Percentiles rank a stretch among this genome's conserved stretches.
phyloP scores from a whole-genome alignment of 2,797 vertebrate genomes.

The Distichodus sexfasciatus region DNA sequence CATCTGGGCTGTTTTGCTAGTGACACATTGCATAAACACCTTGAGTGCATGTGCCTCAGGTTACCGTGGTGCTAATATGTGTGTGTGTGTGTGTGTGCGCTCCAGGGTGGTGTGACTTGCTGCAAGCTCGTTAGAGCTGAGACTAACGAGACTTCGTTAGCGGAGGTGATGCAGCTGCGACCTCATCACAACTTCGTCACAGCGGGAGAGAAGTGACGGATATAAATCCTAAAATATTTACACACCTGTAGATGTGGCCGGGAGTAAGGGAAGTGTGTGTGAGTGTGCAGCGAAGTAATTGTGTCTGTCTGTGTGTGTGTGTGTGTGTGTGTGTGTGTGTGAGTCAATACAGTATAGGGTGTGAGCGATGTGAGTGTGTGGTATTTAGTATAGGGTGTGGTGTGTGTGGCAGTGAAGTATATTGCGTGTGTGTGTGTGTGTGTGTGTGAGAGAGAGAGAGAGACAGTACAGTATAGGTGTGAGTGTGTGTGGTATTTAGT shows the following conservation, averaged over 20 bases:
- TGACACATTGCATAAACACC: too few relatives aligned
- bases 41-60: too few relatives aligned
- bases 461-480: too few relatives aligned
- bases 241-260: not conserved
- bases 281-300: not conserved
- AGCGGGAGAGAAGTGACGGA: not conserved
- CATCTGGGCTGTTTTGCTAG: too few relatives aligned
- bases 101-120: not conserved
- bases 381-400: not conserved
- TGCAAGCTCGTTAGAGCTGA: conserved; percentile 5
- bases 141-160: conserved; percentile 17
- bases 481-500: too few relatives aligned
- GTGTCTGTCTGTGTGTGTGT: too few relatives aligned
- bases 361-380: not conserved
- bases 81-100: not conserved
- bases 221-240: too few relatives aligned
- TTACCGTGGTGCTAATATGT: not conserved
- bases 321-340: too few relatives aligned
- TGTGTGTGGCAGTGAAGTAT: too few relatives aligned
- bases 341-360: too few relatives aligned
- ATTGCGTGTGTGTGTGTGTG: too few relatives aligned
- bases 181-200: not conserved
- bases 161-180: conserved; percentile 3
- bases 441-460: too few relatives aligned
- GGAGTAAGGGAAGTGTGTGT: not conserved